Evolutionary conservation across 2,113 vertebrate genomes (phyloP), one percentile per base, ranked within the genome.

Genomic region (Pteropus alecto): DNA sequence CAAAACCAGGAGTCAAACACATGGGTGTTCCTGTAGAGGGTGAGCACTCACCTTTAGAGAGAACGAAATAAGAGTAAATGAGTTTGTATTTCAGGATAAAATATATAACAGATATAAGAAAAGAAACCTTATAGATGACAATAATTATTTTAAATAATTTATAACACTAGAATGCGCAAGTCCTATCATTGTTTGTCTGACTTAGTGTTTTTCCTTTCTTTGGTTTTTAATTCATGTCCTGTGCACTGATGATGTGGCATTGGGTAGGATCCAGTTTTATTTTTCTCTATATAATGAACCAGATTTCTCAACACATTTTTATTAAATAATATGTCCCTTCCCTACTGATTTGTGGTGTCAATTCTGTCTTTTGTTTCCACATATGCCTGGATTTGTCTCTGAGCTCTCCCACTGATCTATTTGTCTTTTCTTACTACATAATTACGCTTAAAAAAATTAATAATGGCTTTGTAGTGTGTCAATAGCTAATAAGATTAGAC

Each of bases 231-330:
- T 77, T 67, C 24, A 16, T 60, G 63, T 94, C 22, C 33, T 22
- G 43, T 35, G 12, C 78, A 43, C 46, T 24, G 54, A 38, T 46
- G 35, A 67, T 35, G 16, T 16, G 38, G 26, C 16, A 18, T 13
- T 41, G 16, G 18, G 61, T 43, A 51, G 38, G 43, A 26, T 74
- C 70, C 81, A 28, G 19, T 63, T 82, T 82, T 90, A 38, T 61
- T 93, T 93, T 93, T 90, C 46, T 78, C 48, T 61, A 12, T 26
- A 21, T 38, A 81, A 41, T 76, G 63, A 93, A 60, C 54, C 46
- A 85, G 35, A 81, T 74, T 79, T 81, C 79, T 48, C 56, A 46
- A 70, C 0, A 41, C 3, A 13, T 67, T 87, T 91, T 82, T 77
- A 77, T 61, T 78, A 35, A 77, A 71, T 24, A 38, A 68, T 30